Conservation (phyloP, 1,140 invertebrate genomes). For the Cotesia chilonis region DNA sequence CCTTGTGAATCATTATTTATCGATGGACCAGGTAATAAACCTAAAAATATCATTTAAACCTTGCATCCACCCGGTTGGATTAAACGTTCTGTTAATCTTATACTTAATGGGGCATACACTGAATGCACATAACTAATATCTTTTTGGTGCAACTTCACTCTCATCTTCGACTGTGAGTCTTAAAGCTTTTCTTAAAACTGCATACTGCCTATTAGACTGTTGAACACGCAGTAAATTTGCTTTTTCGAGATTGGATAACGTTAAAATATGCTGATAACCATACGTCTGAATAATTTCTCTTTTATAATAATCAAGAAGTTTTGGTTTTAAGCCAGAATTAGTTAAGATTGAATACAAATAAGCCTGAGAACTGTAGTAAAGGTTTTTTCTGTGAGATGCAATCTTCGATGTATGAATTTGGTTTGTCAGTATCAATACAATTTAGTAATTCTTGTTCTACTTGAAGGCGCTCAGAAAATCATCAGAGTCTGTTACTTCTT, state of each 20-base stretch:
- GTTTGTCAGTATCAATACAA: conserved; percentile 89
- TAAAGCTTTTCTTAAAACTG: conserved; percentile 78
- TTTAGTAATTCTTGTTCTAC: conserved; percentile 92
- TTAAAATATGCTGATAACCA: conserved; percentile 86
- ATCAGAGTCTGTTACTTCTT: conserved; percentile 74
- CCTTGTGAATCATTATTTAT: conserved; percentile 50
- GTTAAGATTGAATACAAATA: conserved; percentile 89
- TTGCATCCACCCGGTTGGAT: conserved; percentile 83
- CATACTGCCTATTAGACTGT: conserved; percentile 74
- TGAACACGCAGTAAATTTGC: conserved; percentile 82
- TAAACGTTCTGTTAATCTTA: conserved; percentile 87
- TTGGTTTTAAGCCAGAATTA: conserved; percentile 89
- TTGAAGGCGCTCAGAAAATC: conserved; percentile 73
- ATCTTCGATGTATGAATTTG: conserved; percentile 89
- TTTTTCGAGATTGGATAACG: conserved; percentile 88
- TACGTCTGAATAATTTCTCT: conserved; percentile 90
- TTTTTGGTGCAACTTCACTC: conserved; percentile 81
- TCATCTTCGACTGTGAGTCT: conserved; percentile 87
- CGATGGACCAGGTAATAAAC: conserved; percentile 71
- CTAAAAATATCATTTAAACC: conserved; percentile 75
- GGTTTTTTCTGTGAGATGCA: conserved; percentile 85
- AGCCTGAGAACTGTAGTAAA: conserved; percentile 85
- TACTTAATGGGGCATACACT: conserved; percentile 93
- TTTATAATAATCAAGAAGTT: conserved; percentile 91
- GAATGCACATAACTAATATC: conserved; percentile 95